Evolutionary conservation across 2,113 vertebrate genomes (phyloP).

Genomic region (Bubo scandiacus): DNA sequence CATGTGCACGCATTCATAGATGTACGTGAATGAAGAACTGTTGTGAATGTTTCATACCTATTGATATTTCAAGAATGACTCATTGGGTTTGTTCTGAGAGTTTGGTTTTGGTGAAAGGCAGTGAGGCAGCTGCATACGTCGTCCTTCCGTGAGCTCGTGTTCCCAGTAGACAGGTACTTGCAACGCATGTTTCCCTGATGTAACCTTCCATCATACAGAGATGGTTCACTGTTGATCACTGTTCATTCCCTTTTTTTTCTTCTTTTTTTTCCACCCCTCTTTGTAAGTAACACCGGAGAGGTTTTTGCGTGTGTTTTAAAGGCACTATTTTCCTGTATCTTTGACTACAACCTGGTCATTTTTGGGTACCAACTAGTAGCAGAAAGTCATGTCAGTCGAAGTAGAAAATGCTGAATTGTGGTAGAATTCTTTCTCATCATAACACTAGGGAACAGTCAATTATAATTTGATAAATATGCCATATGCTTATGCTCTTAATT

Average conservation of each 20-base stretch:
- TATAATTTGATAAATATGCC: background rate
- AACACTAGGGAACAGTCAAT: background rate
- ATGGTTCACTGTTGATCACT: background rate
- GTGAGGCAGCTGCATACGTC: accelerated
- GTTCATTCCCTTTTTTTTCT: background rate
- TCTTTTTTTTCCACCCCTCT: accelerated
- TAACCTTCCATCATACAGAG: background rate
- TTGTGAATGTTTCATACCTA: background rate
- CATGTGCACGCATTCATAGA: background rate
- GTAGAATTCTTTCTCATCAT: background rate
- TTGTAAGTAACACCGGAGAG: background rate
- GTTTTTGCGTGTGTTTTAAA: background rate
- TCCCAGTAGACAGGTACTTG: background rate
- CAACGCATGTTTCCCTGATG: background rate
- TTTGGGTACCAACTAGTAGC: background rate
- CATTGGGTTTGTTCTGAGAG: background rate
- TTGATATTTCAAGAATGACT: background rate
- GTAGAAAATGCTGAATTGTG: background rate
- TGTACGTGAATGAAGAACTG: accelerated
- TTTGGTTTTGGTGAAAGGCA: background rate
- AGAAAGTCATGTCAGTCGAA: background rate
- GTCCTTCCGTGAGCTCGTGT: background rate
- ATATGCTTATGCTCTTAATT: background rate
- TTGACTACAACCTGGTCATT: background rate
- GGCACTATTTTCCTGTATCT: background rate